These are phyloP conservation scores for Falco columbarius DNA, from an alignment of 2,797 vertebrate species.

Conservation along the genomic window DNA sequence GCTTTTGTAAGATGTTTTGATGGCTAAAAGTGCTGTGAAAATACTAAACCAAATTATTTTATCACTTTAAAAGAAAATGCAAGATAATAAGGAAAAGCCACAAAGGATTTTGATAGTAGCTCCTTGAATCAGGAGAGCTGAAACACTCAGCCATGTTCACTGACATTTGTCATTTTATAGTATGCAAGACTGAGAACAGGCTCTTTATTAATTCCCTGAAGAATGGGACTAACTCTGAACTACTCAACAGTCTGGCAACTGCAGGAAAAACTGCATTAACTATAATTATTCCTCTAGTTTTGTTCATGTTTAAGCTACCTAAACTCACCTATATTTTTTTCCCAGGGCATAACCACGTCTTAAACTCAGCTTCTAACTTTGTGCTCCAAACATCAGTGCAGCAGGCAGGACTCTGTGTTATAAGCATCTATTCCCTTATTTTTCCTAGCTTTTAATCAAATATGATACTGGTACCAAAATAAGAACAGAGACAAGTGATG, in stretches of 20 bases:
- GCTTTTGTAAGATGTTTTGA: neutral
- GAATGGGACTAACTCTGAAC: neutral
- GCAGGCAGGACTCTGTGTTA: neutral
- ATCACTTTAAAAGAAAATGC: neutral
- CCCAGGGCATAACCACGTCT: neutral
- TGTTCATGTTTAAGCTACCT: neutral
- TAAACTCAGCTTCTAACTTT: neutral
- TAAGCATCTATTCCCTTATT: neutral
- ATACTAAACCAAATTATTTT: neutral
- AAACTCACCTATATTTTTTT: neutral
- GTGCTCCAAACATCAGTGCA: neutral
- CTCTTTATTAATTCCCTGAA: neutral
- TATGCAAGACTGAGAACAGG: neutral
- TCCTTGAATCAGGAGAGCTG: neutral
- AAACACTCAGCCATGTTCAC: neutral
- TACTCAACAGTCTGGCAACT: neutral
- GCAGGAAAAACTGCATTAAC: neutral
- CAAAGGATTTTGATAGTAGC: neutral
- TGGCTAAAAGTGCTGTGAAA: neutral
- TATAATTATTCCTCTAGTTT: neutral
- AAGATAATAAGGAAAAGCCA: constrained; percentile 24
- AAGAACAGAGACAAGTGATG: neutral
- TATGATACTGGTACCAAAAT: neutral
- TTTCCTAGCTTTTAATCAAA: neutral
- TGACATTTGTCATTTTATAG: neutral